Evolutionary conservation across 2,888 invertebrate species (phyloP).

Genomic region (Cabera pusaria): DNA sequence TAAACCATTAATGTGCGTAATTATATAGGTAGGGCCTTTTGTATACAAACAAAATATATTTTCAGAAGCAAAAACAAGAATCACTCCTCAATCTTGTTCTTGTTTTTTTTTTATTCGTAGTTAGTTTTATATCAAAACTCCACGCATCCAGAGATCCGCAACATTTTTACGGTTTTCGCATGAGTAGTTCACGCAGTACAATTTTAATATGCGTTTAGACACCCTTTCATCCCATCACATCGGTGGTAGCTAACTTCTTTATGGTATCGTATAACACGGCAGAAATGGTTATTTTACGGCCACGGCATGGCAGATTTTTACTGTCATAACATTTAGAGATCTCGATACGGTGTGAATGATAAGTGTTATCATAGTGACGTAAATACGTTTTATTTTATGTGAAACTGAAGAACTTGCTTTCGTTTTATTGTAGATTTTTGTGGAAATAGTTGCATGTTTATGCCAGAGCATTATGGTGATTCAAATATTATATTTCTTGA

Average conservation of each 20-base stretch:
- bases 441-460: too few relatives aligned
- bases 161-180: constrained; percentile 73
- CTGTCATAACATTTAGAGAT: constrained; percentile 80
- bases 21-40: too few relatives aligned
- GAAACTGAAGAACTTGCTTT: constrained; percentile 9
- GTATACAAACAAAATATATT: too few relatives aligned
- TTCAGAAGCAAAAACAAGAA: too few relatives aligned
- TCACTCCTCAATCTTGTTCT: too few relatives aligned
- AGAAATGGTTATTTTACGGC: constrained; percentile 80
- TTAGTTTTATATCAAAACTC: too few relatives aligned
- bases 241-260: constrained; percentile 65
- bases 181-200: constrained; percentile 76
- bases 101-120: too few relatives aligned
- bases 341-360: constrained; percentile 68
- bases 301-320: constrained; percentile 60
- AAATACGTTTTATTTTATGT: constrained; percentile 47
- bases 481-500: too few relatives aligned
- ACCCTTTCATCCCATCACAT: constrained; percentile 73
- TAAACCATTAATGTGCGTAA: too few relatives aligned
- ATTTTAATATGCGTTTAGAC: constrained; percentile 77
- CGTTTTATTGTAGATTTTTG: too few relatives aligned
- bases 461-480: too few relatives aligned
- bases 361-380: constrained; percentile 54
- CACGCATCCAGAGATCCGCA: constrained; percentile 34
- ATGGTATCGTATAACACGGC: constrained; percentile 75